Evolutionary conservation across 1,140 invertebrate species (phyloP).

Genomic region (Trichoplusia ni): DNA sequence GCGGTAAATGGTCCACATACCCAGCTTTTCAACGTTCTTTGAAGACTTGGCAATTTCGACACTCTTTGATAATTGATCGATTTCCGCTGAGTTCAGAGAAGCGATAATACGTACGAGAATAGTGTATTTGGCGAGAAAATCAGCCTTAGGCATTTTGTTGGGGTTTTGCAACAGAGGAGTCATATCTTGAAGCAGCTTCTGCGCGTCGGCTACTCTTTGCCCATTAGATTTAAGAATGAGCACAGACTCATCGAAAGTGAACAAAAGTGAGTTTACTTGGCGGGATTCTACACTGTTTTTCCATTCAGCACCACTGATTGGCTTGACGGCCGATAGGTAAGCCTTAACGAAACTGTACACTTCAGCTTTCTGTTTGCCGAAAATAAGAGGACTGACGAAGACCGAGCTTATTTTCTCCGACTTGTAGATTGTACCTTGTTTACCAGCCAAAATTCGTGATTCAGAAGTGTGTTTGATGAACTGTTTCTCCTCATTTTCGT

Average conservation of each 20-base stretch:
- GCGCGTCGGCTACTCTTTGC: constrained; percentile 41
- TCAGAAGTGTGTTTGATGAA: constrained; percentile 83
- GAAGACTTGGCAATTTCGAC: constrained; percentile 72
- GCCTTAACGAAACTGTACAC: constrained; percentile 83
- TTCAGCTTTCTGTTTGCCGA: constrained; percentile 80
- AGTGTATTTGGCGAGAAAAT: constrained; percentile 84
- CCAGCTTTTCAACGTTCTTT: constrained; percentile 61
- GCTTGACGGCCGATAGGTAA: constrained; percentile 69
- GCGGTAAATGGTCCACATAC: constrained; percentile 82
- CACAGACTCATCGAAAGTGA: constrained; percentile 68
- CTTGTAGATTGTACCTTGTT: constrained; percentile 84
- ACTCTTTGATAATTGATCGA: constrained; percentile 68
- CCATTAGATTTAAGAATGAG: background rate
- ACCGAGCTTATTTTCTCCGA: constrained; percentile 83
- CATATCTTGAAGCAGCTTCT: constrained; percentile 82
- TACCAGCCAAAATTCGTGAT: constrained; percentile 80
- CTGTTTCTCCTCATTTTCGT: constrained; percentile 77
- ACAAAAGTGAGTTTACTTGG: constrained; percentile 82
- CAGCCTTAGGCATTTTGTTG: constrained; percentile 78
- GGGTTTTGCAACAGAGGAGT: constrained; percentile 82
- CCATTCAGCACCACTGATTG: constrained; percentile 58
- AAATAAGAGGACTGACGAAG: constrained; percentile 79
- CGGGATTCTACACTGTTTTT: constrained; percentile 58
- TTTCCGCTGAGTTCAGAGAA: constrained; percentile 83
- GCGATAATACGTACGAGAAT: constrained; percentile 82